Base-by-base conservation (phyloP, 2,888 invertebrate genomes). In the Automeris io region DNA sequence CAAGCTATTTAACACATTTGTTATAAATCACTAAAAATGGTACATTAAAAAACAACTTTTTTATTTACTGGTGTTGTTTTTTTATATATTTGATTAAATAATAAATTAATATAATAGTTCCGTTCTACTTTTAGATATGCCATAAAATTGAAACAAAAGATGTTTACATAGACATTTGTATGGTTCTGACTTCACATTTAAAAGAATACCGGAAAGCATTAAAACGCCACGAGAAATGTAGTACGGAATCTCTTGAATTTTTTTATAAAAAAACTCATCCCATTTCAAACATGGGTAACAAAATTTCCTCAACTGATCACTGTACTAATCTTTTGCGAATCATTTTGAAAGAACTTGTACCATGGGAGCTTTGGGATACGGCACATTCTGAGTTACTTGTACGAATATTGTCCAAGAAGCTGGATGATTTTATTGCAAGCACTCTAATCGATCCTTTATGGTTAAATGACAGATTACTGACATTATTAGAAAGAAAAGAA, bases 351-450 rank as follows among this genome's bases (percentile, higher is more conserved):
- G 91, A 91, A 54, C 83, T 91, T 19, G 74, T 91, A 1, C 90
- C 90, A 1, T 91, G 91, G 89, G 92, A 92, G 55, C 57, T 92
- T 2, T 90, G 90, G 81, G 91, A 90, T 47, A 91, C 91, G 0
- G 85, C 91, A 7, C 91, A 91, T 33, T 91, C 90, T 1, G 90
- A 90, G 61, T 64, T 91, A 19, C 65, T 92, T 2, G 80, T 91
- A 3, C 85, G 91, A 24, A 88, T 92, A 43, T 51, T 92, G 34
- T 85, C 91, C 0, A 90, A 89, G 55, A 89, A 85, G 51, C 67
- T 92, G 1, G 81, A 89, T 36, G 63, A 61, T 11, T 88, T 86
- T 41, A 73, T 89, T 40, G 67, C 88, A 22, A 75, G 59, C 18
- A 81, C 88, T 8, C 44, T 88, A 32, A 75, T 88, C 2, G 73